These are phyloP conservation scores for Sphaerophoria taeniata DNA, from an alignment of 2,888 invertebrate species.

Conservation along the genomic window DNA sequence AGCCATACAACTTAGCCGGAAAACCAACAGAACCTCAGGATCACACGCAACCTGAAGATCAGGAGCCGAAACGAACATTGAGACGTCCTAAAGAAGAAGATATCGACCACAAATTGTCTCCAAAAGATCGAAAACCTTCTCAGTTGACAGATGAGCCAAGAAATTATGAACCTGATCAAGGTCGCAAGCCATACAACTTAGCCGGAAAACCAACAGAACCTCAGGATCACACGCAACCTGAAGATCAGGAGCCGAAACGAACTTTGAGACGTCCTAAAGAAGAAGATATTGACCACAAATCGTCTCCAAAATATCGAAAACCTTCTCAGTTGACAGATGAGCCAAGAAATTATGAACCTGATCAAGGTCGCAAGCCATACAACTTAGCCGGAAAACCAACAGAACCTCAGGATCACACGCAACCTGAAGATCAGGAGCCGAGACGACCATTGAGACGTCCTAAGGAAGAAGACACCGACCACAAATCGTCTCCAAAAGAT, in stretches of 20 bases:
- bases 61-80: slow-evolving; percentile 24
- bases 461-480: neutral
- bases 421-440: slow-evolving; percentile 9
- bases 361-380: neutral
- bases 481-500: neutral
- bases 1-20: neutral
- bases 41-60: neutral
- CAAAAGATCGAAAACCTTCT: slow-evolving; percentile 5
- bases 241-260: slow-evolving; percentile 26
- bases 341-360: neutral
- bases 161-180: neutral
- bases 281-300: neutral
- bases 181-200: neutral
- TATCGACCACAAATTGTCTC: neutral
- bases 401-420: neutral
- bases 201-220: neutral
- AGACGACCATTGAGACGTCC: slow-evolving; percentile 16
- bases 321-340: slow-evolving; percentile 1
- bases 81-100: slow-evolving; percentile 4
- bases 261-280: slow-evolving; percentile 10
- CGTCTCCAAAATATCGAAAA: neutral
- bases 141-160: neutral
- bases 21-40: slow-evolving; percentile 1
- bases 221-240: neutral
- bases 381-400: neutral